Base-by-base conservation (phyloP, 2,888 invertebrate genomes). In the Tholera decimalis region DNA sequence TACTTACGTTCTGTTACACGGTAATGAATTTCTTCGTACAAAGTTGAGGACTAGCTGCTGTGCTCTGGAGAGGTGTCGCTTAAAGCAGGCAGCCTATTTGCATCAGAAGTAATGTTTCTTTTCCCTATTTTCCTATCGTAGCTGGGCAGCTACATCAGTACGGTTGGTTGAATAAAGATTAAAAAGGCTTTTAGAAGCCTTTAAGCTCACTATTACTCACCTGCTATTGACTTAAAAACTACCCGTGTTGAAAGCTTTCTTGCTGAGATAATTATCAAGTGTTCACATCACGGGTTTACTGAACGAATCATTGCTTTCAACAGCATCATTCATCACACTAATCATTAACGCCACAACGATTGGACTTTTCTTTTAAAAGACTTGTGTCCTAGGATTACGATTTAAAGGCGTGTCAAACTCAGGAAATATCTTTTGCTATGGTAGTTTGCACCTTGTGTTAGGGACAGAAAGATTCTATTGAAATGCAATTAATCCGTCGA, bases 381-480 rank as follows among this genome's bases (percentile, higher is more conserved):
- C 65, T 51, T 2, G 7, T 71, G 64, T 46, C 33, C 28, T 18
- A 57, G 41, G 7, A 9, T 20, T 4, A 4, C 0, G 33, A n/a
- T 51, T 41, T 39, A 47, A 58, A 82, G 82, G 82, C 60, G 82
- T 82, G 82, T 82, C 84, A 78, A 53, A 70, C 33, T n/a, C 18
- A 30, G 13, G 22, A 61, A 51, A 43, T 13, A 2, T 3, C 1
- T 8, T 35, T 4, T 35, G 57, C 13, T 51, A 50, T n/a, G 26
- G 8, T 0, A 78, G 47, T 53, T 55, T 59, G 0, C 1, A 39
- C 70, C 43, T 15, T 81, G 56, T 8, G 0, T 0, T 0, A 0
- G 6, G 0, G 0, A 0, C 0, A 0, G 71, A 80, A 53, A 61
- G 55, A 30, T 20, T 11, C 58, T 59, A 54, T 76, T 65, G 1